Base-by-base conservation (phyloP, 2,888 invertebrate species). In the Diaphora mendica region DNA sequence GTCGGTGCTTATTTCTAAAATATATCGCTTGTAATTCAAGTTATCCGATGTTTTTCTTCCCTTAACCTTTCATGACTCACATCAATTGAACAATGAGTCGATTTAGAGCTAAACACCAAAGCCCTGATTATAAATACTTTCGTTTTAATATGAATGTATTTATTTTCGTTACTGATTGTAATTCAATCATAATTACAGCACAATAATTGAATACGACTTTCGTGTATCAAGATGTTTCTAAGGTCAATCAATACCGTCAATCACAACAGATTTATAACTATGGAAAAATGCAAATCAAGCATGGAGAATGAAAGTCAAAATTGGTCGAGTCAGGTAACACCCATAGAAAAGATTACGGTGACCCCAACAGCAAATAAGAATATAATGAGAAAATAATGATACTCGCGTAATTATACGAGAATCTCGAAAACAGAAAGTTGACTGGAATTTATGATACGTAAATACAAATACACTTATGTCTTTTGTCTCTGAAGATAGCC, bases 371-470 rank as follows among this genome's bases (percentile, higher is more conserved):
- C 72, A 87, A 87, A 87, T 87, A 86, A 79, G 84, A 87, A 87
- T 84, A 85, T 87, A 87, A 88, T 87, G 84, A 79, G 76, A 79
- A 82, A 79, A 81, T 87, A 87, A 87, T 87, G 84, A 82, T 74
- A 74, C 74, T 68, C 55, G 73, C 72, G 76, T 75, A 81, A 82
- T 82, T 81, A 82, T 75, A 59, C 69, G 65, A 76, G 77, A 55
- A 78, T 82, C 77, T 79, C 70, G 72, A 79, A 76, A 82, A 82
- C 82, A 77, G 82, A 82, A 82, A 82, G 82, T 82, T 73, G 59
- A 72, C 70, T 64, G 73, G 71, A 75, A 72, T 78, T 79, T 77
- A 80, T 71, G 70, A 80, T 77, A 11, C 8, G 2, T 17, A 8
- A 8, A 42, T 62, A 59, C 11, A 2, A 13, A 26, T 39, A 42